Conservation (phyloP, 2,113 vertebrate genomes). For the Edolisoma coerulescens region DNA sequence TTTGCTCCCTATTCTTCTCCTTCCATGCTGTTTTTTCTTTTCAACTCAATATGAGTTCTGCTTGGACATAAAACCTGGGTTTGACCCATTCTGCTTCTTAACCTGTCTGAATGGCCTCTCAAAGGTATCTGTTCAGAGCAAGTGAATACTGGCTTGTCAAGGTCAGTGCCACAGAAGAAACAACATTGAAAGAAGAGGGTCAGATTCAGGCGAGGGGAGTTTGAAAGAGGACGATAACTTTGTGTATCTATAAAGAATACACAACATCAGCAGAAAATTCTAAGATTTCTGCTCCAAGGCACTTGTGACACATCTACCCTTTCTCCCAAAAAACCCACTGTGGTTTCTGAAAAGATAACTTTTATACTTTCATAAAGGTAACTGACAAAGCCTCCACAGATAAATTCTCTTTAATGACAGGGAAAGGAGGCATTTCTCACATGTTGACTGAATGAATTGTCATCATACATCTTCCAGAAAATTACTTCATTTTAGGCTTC, state of each 20-base stretch:
- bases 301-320: fast-evolving
- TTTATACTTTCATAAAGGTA: neutral
- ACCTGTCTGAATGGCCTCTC: neutral
- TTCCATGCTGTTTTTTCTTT: neutral
- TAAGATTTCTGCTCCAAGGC: neutral
- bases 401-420: neutral
- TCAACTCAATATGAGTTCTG: fast-evolving
- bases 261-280: neutral
- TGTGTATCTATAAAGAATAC: neutral
- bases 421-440: neutral
- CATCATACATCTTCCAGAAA: neutral
- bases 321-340: neutral
- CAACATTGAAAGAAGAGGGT: neutral
- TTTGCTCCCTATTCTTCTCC: neutral
- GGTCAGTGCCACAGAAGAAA: neutral
- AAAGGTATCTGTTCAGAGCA: neutral
- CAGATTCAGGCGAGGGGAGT: neutral
- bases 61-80: neutral
- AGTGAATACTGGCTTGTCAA: neutral
- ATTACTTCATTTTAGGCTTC: neutral
- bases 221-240: neutral
- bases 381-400: neutral
- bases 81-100: neutral
- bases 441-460: neutral
- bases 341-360: neutral